Conservation (phyloP, 2,888 invertebrate species). For the Isoperla grammatica region DNA sequence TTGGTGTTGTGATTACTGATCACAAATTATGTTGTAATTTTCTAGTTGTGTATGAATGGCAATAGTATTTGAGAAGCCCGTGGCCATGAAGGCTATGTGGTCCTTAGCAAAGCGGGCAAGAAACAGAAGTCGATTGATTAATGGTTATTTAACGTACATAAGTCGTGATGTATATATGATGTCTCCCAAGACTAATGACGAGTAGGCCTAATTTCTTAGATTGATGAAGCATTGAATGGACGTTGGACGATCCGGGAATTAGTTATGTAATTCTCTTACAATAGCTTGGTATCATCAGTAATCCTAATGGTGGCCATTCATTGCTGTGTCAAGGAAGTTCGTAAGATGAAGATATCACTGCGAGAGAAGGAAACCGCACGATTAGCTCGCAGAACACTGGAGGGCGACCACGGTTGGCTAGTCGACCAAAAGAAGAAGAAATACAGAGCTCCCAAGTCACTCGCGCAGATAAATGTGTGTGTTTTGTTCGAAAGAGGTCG, state of each 20-base stretch:
- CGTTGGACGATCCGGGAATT: conserved; percentile 4
- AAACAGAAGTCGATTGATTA: too few relatives aligned
- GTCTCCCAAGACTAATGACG: too few relatives aligned
- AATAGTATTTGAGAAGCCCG: too few relatives aligned
- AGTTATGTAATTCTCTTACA: conserved; percentile 14
- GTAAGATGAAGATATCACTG: conserved; percentile 16
- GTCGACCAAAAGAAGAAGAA: conserved; percentile 8
- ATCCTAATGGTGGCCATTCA: conserved; percentile 17
- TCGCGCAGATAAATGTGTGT: conserved; percentile 14
- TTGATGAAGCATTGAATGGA: conserved; percentile 4
- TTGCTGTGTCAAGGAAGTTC: neutral
- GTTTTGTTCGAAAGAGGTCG: conserved; percentile 11
- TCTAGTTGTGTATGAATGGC: too few relatives aligned
- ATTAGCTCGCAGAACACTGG: conserved; percentile 6
- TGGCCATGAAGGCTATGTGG: too few relatives aligned
- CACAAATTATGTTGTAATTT: too few relatives aligned
- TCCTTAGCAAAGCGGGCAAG: too few relatives aligned
- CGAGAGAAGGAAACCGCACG: conserved; percentile 8
- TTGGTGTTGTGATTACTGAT: too few relatives aligned
- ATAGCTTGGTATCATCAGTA: conserved; percentile 15
- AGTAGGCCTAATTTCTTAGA: too few relatives aligned
- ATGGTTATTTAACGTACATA: too few relatives aligned
- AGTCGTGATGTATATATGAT: too few relatives aligned
- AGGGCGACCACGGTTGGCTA: neutral
- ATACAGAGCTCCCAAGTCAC: neutral